Percentiles rank a stretch among this genome's conserved stretches.
Evolutionary conservation across 2,113 vertebrate genomes (phyloP).

Genomic region (Podocnemis expansa): DNA sequence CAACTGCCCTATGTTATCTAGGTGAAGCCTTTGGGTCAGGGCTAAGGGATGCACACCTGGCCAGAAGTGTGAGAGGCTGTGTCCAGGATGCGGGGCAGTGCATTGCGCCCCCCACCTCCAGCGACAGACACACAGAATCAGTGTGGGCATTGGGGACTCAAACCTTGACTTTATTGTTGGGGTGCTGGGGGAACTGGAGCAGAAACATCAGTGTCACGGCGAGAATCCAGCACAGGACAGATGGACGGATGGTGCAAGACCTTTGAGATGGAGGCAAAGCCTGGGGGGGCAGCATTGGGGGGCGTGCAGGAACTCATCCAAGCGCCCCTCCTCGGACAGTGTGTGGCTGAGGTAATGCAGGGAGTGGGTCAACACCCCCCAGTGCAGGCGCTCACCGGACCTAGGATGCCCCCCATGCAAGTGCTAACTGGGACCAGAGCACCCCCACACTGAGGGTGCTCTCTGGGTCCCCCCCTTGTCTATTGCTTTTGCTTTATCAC

Average conservation of each 20-base stretch:
- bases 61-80: neutral
- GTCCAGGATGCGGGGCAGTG: neutral
- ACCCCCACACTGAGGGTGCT: too few species aligned
- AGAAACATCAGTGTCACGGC: neutral
- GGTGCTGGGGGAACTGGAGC: neutral
- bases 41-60: neutral
- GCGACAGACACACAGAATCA: neutral
- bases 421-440: too few species aligned
- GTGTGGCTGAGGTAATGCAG: neutral
- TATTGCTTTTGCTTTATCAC: neutral
- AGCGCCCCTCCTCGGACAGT: neutral
- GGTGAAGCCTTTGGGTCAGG: too few species aligned
- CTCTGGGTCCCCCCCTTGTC: neutral
- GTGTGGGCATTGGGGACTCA: neutral
- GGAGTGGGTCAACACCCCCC: neutral
- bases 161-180: neutral
- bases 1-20: too few species aligned
- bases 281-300: neutral
- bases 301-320: neutral
- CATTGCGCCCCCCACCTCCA: too few species aligned
- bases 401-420: too few species aligned
- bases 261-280: neutral
- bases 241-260: neutral
- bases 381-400: too few species aligned
- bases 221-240: neutral